A percentile compares a stretch with the other conserved stretches of the same genome.
These are phyloP conservation scores for Percopsis transmontana DNA, from an alignment of 2,113 vertebrate species.

Conservation along the genomic window DNA sequence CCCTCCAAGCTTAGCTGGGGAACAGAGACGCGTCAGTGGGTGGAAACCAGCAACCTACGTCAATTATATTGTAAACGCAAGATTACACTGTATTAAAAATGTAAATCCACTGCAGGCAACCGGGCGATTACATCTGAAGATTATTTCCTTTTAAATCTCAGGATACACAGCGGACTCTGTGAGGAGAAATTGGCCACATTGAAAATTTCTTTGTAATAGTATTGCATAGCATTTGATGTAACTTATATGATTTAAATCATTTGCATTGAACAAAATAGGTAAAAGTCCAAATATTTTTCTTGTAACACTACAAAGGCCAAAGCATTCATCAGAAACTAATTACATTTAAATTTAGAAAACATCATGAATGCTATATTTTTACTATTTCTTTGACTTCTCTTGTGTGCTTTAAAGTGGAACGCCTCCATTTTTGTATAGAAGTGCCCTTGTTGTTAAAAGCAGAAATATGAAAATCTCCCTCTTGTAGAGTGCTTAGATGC, in stretches of 20 bases:
- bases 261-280: slow-evolving; percentile 5
- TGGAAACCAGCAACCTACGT: slow-evolving; percentile 66
- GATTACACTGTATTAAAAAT: slow-evolving; percentile 76
- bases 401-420: no score
- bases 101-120: slow-evolving; percentile 71
- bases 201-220: slow-evolving; percentile 54
- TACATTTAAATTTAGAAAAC: no score
- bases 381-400: no score
- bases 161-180: slow-evolving; percentile 47
- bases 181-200: slow-evolving; percentile 60
- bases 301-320: no score
- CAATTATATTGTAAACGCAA: slow-evolving; percentile 78
- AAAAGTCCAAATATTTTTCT: no score
- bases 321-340: no score
- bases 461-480: no score
- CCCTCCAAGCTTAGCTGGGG: slow-evolving; percentile 51
- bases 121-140: slow-evolving; percentile 69
- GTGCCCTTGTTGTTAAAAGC: no score
- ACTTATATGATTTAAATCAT: slow-evolving; percentile 41
- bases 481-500: no score
- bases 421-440: no score
- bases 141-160: slow-evolving; percentile 70
- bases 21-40: slow-evolving; percentile 66
- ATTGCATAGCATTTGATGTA: slow-evolving; percentile 44
- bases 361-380: no score